Conservation (phyloP, 1,140 invertebrate species). For the Anastrepha ludens region DNA sequence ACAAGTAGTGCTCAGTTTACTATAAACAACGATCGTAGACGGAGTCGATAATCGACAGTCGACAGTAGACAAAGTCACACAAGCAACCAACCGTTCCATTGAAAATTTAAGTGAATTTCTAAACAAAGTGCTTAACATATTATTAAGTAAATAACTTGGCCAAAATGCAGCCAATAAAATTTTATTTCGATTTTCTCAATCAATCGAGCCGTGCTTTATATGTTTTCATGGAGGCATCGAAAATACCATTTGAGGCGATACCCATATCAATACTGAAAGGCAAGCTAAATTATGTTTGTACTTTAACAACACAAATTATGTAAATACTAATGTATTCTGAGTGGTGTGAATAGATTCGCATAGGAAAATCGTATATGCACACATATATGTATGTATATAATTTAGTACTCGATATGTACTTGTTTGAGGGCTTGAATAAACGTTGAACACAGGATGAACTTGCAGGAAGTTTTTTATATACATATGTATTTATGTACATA, state of each 20-base stretch:
- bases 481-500: too few relatives aligned
- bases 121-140: not conserved
- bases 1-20: slow-evolving; percentile 53
- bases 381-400: too few relatives aligned
- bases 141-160: too few relatives aligned
- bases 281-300: slow-evolving; percentile 60
- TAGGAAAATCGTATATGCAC: too few relatives aligned
- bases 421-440: too few relatives aligned
- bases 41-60: not conserved
- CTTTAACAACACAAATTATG: too few relatives aligned
- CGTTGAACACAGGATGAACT: too few relatives aligned
- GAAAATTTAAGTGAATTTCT: not conserved
- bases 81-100: not conserved
- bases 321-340: too few relatives aligned
- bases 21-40: slow-evolving; percentile 44
- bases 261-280: slow-evolving; percentile 77
- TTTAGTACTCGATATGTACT: too few relatives aligned
- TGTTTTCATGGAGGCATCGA: slow-evolving; percentile 80
- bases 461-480: too few relatives aligned
- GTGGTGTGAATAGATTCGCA: too few relatives aligned
- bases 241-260: slow-evolving; percentile 79
- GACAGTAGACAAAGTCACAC: not conserved
- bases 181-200: slow-evolving; percentile 83
- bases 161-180: slow-evolving; percentile 76
- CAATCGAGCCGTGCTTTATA: slow-evolving; percentile 84